Conservation (phyloP, 2,113 vertebrate genomes). For the Drymodes brunneopygia region DNA sequence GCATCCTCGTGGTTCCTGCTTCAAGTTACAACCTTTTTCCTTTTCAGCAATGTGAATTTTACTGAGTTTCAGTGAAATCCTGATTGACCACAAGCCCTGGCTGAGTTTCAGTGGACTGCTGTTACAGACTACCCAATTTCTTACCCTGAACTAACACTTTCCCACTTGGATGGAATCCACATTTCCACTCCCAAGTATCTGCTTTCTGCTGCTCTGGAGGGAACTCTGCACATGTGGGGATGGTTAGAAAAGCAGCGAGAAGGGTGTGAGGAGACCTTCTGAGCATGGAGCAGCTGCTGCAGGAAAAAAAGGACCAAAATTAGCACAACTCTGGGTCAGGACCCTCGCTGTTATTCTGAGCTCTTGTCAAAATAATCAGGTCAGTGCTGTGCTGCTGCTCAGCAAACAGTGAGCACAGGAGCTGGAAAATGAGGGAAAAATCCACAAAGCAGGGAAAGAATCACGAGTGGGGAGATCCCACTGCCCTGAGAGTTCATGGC, state of each 20-base stretch:
- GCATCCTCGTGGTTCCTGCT: rapidly evolving
- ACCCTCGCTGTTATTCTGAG: background rate
- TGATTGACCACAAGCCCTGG: background rate
- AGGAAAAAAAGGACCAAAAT: background rate
- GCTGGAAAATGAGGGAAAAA: background rate
- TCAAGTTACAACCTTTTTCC: background rate
- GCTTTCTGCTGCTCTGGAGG: background rate
- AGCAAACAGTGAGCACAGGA: background rate
- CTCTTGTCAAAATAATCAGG: conserved; percentile 28
- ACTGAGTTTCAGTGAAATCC: background rate
- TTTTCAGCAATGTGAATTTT: background rate
- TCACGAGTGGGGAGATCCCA: background rate
- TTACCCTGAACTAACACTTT: background rate
- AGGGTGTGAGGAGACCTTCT: background rate
- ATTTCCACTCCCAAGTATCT: background rate
- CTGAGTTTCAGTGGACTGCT: background rate
- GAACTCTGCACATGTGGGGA: background rate
- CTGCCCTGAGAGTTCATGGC: background rate
- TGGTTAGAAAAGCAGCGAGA: background rate
- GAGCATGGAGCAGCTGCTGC: background rate
- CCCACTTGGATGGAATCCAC: background rate
- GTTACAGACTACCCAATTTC: background rate
- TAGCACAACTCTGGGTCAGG: background rate
- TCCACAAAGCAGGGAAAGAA: background rate
- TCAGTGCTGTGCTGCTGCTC: background rate